Evolutionary conservation across 2,113 vertebrate genomes (phyloP).

Genomic region (Onychostoma macrolepis): DNA sequence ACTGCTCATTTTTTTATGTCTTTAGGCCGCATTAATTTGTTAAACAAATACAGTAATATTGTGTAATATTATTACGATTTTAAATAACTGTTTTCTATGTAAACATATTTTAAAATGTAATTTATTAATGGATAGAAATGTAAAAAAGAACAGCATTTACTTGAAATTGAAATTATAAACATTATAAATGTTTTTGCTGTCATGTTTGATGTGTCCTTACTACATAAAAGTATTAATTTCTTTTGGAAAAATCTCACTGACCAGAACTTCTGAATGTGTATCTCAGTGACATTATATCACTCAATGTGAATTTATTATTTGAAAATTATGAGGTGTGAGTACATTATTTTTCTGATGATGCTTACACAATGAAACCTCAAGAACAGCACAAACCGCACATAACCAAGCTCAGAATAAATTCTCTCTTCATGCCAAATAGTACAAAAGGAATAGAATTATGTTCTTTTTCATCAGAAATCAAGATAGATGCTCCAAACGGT

Average conservation of each 20-base stretch:
- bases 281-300: neutral
- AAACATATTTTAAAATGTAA: too few species aligned
- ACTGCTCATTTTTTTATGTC: too few species aligned
- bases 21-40: too few species aligned
- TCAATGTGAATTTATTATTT: neutral
- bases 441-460: neutral
- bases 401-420: neutral
- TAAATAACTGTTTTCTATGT: too few species aligned
- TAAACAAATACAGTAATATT: too few species aligned
- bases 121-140: too few species aligned
- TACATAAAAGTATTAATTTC: neutral
- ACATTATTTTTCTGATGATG: neutral
- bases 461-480: slow-evolving; percentile 13
- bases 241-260: neutral
- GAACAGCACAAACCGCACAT: neutral
- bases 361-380: neutral
- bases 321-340: neutral
- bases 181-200: neutral
- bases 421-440: neutral
- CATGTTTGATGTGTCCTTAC: too few species aligned
- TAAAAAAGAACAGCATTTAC: too few species aligned
- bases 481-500: slow-evolving; percentile 12
- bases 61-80: too few species aligned
- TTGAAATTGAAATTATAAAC: too few species aligned
- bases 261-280: neutral